phyloP scores from a whole-genome alignment of 2,797 vertebrate genomes.

The Manis pentadactyla region DNA sequence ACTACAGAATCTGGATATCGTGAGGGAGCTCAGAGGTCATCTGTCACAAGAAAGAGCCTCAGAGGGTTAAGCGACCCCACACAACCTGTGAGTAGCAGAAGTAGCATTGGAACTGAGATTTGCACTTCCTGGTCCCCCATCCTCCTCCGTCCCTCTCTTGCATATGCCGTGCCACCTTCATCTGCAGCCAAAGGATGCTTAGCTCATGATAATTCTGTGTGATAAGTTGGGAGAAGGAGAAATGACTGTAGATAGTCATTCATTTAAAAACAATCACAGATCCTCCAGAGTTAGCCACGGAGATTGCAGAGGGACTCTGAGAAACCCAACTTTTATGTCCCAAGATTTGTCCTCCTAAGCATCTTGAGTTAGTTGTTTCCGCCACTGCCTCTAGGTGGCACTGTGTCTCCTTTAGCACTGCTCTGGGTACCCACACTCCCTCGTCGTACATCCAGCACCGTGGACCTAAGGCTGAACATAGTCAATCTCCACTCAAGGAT shows the following conservation, averaged over 20 bases:
- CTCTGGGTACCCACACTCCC: not conserved
- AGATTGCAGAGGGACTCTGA: not conserved
- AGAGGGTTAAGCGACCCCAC: not conserved
- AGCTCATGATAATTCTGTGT: not conserved
- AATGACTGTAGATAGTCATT: not conserved
- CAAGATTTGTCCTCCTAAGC: not conserved
- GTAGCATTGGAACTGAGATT: not conserved
- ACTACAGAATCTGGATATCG: not conserved
- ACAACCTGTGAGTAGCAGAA: not conserved
- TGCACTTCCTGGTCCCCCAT: not conserved
- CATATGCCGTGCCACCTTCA: not conserved
- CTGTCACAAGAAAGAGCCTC: not conserved
- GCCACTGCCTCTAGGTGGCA: slow-evolving; percentile 75
- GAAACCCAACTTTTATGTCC: not conserved
- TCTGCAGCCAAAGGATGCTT: not conserved
- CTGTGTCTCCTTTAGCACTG: slow-evolving; percentile 51
- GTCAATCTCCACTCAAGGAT: not conserved
- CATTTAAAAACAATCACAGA: not conserved
- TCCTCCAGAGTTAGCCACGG: not conserved
- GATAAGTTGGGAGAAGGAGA: not conserved
- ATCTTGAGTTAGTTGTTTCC: not conserved
- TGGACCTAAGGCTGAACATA: not conserved
- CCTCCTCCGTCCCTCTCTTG: not conserved
- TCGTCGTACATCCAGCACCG: not conserved
- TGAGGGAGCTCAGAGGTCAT: not conserved